A percentile compares a stretch with the other conserved stretches of the same genome.
Evolutionary conservation across 2,113 vertebrate genomes (phyloP).

Genomic region (Glaucomys volans): DNA sequence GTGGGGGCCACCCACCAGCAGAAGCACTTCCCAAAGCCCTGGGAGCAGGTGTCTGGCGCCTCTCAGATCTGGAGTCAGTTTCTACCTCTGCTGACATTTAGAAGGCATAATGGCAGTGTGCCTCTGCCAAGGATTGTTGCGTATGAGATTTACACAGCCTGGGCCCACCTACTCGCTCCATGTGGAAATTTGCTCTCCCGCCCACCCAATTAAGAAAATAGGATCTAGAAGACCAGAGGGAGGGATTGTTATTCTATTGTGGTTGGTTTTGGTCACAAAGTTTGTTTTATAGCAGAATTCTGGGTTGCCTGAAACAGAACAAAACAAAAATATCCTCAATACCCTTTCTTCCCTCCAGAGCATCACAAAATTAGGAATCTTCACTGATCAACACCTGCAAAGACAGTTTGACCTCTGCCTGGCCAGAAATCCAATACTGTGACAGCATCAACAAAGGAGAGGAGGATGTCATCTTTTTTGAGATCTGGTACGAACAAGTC

Average conservation of each 20-base stretch:
- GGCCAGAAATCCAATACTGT: conserved; percentile 49
- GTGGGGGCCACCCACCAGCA: conserved; percentile 74
- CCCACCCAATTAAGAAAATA: conserved; percentile 85
- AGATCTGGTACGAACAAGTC: neutral
- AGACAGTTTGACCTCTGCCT: conserved; percentile 19
- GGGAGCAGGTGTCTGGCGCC: conserved; percentile 89
- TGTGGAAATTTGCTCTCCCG: conserved; percentile 84
- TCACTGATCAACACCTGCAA: neutral
- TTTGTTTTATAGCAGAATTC: conserved; percentile 81
- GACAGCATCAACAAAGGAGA: conserved; percentile 58
- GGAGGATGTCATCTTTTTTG: neutral
- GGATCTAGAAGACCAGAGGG: conserved; percentile 81
- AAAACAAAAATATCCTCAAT: neutral
- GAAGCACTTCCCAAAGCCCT: conserved; percentile 81
- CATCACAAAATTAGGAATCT: neutral
- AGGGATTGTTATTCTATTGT: conserved; percentile 81
- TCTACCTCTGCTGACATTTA: conserved; percentile 87
- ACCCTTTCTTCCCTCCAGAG: neutral
- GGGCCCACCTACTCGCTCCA: conserved; percentile 84
- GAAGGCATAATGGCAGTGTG: conserved; percentile 82
- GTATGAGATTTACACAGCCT: conserved; percentile 82
- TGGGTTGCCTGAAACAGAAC: conserved; percentile 54
- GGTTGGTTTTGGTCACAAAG: conserved; percentile 78
- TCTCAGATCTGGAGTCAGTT: conserved; percentile 82
- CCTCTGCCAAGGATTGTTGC: conserved; percentile 84